phyloP scores from a whole-genome alignment of 2,888 invertebrate species.

The Thymelicus sylvestris region DNA sequence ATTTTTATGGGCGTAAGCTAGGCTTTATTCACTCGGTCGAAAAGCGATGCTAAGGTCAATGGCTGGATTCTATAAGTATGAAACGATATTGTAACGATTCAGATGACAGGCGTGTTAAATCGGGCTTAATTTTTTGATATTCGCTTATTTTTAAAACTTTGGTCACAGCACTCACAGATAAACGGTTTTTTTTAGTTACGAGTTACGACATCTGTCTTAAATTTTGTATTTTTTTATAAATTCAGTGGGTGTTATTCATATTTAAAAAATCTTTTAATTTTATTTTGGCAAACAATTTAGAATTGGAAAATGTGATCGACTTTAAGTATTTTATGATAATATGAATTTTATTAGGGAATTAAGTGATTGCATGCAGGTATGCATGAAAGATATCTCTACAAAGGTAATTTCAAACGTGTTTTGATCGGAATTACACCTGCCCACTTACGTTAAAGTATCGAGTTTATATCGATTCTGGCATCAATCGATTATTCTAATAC shows the following conservation, averaged over 20 bases:
- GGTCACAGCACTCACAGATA: no score
- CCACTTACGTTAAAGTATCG: slow-evolving; percentile 48
- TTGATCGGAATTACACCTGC: slow-evolving; percentile 54
- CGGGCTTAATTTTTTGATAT: slow-evolving; percentile 47
- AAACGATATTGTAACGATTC: slow-evolving; percentile 52
- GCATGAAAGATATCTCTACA: background rate
- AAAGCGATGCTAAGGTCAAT: slow-evolving; percentile 50
- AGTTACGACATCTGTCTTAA: no score
- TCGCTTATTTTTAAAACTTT: slow-evolving; percentile 33
- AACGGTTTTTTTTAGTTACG: no score
- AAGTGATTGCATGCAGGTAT: no score
- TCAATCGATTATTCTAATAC: slow-evolving; percentile 47
- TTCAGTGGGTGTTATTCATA: no score
- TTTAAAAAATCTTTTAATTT: no score
- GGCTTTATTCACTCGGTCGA: slow-evolving; percentile 47
- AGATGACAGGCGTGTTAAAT: slow-evolving; percentile 57
- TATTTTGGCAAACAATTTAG: no score
- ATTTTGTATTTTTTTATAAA: no score
- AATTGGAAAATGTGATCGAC: no score
- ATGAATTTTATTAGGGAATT: no score
- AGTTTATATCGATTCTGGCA: slow-evolving; percentile 46
- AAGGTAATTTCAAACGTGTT: slow-evolving; percentile 41
- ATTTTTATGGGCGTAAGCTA: slow-evolving; percentile 51
- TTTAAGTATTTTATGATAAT: no score
- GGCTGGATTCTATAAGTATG: slow-evolving; percentile 50